Evolutionary conservation across 2,888 invertebrate species (phyloP).

Genomic region (Melipona bicolor): DNA sequence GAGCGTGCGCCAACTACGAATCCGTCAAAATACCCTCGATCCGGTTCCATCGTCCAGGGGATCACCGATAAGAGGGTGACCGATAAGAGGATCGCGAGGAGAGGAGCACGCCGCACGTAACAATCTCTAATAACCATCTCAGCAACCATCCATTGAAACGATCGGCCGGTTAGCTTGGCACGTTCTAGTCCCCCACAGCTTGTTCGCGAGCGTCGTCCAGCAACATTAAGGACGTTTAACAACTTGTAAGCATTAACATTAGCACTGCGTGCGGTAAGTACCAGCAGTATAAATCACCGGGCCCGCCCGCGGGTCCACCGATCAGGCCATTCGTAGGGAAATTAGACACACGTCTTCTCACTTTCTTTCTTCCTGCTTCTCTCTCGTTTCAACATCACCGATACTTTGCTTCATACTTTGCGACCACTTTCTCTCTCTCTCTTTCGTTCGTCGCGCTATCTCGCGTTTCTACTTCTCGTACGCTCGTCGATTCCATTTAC

Average conservation of each 20-base stretch:
- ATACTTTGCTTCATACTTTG: not conserved
- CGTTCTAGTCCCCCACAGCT: slow-evolving; percentile 35
- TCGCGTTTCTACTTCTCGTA: slow-evolving; percentile 34
- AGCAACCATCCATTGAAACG: slow-evolving; percentile 55
- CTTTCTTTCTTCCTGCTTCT: slow-evolving; percentile 46
- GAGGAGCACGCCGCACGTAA: slow-evolving; percentile 25
- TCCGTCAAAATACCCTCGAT: not conserved
- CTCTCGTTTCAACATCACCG: not conserved
- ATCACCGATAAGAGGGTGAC: not conserved
- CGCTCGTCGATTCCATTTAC: slow-evolving; percentile 48
- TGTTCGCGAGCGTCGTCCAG: slow-evolving; percentile 62
- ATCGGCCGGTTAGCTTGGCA: slow-evolving; percentile 54
- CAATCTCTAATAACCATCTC: slow-evolving; percentile 57
- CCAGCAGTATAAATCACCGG: slow-evolving; percentile 78
- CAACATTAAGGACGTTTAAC: slow-evolving; percentile 75
- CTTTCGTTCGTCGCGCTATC: slow-evolving; percentile 28
- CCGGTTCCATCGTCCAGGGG: not conserved
- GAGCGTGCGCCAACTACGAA: not conserved
- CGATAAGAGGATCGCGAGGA: slow-evolving; percentile 13
- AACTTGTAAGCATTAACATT: slow-evolving; percentile 77
- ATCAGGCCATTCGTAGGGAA: slow-evolving; percentile 80
- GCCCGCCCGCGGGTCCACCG: slow-evolving; percentile 75
- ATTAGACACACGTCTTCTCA: slow-evolving; percentile 75
- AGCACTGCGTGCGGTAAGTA: slow-evolving; percentile 66
- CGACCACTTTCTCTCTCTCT: not conserved